Evolutionary conservation across 1,140 invertebrate species (phyloP), one percentile per base, ranked within the genome.

Genomic region (Habropoda laboriosa): DNA sequence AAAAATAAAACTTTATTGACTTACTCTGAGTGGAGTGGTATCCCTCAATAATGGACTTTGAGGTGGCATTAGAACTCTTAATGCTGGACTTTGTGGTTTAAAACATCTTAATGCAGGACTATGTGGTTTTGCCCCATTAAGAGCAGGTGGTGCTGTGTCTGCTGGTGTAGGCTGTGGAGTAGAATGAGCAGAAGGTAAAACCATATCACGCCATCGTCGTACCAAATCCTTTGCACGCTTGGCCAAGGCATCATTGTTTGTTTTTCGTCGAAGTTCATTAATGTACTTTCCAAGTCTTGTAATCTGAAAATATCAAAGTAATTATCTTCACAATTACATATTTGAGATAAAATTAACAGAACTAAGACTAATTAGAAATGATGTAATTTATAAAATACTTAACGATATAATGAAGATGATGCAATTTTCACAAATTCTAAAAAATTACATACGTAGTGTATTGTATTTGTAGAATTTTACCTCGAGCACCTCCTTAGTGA

Each of bases 401-500:
- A n/a, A n/a, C 49, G 7, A 60, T 55, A 53, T 8, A 0, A 45
- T 16, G 38, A 0, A n/a, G 2, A 30, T 40, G 13, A 51, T 74
- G 42, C 5, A 74, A 40, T 24, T 18, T 13, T 18, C 24, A 2
- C 7, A n/a, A n/a, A 42, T 42, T 32, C 3, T 35, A 53, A 35
- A 32, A n/a, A 4, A n/a, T 18, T 7, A 40, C 21, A 47, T 55
- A 21, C 30, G 13, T 42, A 30, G 16, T 30, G 49, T n/a, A 35
- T 12, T 16, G 42, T 71, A 32, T 64, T 55, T 13, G 1, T 8
- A 64, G 18, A 35, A 35, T 42, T 5, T 93, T 94, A 98, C 97
- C 96, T 98, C 98, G 94, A 99, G 94, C 93, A 97, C 95, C 93
- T 99, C 98, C 95, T 97, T 98, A 93, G 98, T 98, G 94, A 99